Evolutionary conservation across 2,113 vertebrate genomes (phyloP), one percentile per base, ranked within the genome.

Genomic region (Perognathus longimembris): DNA sequence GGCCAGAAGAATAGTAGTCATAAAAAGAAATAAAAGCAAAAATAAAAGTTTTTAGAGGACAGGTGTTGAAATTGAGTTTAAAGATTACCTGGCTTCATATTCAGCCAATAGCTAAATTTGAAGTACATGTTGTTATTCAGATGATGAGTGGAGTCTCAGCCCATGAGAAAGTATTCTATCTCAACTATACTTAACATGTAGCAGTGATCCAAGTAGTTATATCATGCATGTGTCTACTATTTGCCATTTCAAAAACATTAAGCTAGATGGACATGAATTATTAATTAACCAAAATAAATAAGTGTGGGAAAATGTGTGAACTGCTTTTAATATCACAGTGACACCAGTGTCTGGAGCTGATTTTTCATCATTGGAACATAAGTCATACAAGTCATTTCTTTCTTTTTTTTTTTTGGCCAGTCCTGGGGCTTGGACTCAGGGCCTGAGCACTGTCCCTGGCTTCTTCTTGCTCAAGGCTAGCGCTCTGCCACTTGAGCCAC

Each of bases 341-440:
- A 82, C 5, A 80, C 18, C 7, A 40, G 2, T 82, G 9, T 80
- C 34, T 75, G 32, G 50, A 66, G 7, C 36, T 87, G 45, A 32
- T 67, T 42, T 89, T 92, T 92, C 21, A 22, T 91, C 57, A 88
- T 66, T 61, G 54, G 2, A 91, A 3, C 17, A 87, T 28, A 91
- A 88, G 93, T 93, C 71, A 81, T 64, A 12, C 57, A 76, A 28
- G 36, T 64, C 3, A 50, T 91, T 91, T 93, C 40, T 95, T 85
- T 40, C 14, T 83, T 61, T 79, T 70, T 85, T 78, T 83, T 30
- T 40, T 66, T 7, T 45, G 9, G 10, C 12, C 12, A 12, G 45
- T 45, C 7, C 9, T 45, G 45, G 45, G 45, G 45, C 45, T 12
- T 45, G 45, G 12, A 45, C 45, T 45, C 45, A 11, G 45, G 45